Evolutionary conservation across 1,140 invertebrate genomes (phyloP), one percentile per base, ranked within the genome.

Genomic region (Brachionus paranguensis): DNA sequence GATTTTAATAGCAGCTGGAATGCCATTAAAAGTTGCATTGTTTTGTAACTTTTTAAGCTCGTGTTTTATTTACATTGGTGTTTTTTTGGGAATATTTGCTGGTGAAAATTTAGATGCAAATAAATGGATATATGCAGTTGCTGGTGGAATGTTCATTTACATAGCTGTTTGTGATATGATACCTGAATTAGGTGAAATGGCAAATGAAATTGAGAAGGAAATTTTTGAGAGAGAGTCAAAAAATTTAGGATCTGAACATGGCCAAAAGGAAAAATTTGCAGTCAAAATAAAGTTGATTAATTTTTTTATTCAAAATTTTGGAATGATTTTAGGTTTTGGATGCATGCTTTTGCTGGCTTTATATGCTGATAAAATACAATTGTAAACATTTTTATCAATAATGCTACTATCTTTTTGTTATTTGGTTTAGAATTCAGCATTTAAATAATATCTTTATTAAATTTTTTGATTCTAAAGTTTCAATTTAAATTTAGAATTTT

Each of bases 1-100:
- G 14, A 92, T 93, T 64, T 88, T 93, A 14, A 87, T 93, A 14
- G 91, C 72, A 14, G 72, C 72, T 50, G 91, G 87, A 90, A 92
- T 74, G 93, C 93, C 10, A 92, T 79, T 89, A 90, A 84, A 91
- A 92, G 87, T 76, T 24, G 93, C 93, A 1, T 85, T 93, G 24
- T 84, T 91, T 27, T 93, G 92, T 88, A 93, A 93, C 87, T 92
- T 93, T 85, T 87, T 93, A 14, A 92, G 92, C 10, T 92, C 93
- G 0, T 91, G 91, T 81, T 92, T 91, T 37, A 93, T 92, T 86
- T 93, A 93, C 86, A 33, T 93, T 10, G 93, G 93, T 3, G 87
- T 93, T 45, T 86, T 91, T 3, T 86, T 93, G 45, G 93, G 93
- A 47, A 37, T 89, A n/a, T 84, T 90, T 5, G 88, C 87, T 33